Percentiles rank a stretch among this genome's conserved stretches.
Conservation (phyloP, 2,888 invertebrate species). For the Caenorhabditis wallacei region DNA sequence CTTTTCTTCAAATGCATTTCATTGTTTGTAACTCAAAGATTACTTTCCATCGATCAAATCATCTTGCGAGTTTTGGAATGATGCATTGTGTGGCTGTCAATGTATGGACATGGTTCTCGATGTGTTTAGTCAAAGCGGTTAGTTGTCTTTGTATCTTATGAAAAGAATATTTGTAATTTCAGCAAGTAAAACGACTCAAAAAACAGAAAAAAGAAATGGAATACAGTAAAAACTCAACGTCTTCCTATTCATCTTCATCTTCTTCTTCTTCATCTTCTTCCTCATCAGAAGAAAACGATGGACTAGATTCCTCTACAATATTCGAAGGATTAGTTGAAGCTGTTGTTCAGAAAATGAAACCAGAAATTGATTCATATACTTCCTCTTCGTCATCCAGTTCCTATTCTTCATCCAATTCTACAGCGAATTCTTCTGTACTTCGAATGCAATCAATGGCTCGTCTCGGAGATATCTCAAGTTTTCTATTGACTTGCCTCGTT, state of each 20-base stretch:
- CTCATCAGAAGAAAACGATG: slow-evolving; percentile 33
- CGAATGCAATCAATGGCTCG: slow-evolving; percentile 63
- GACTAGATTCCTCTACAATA: slow-evolving; percentile 10
- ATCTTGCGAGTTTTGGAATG: slow-evolving; percentile 78
- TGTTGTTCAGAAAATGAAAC: slow-evolving; percentile 21
- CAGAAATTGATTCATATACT: not conserved
- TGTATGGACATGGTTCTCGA: slow-evolving; percentile 82
- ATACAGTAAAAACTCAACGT: slow-evolving; percentile 25
- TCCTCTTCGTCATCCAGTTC: not conserved
- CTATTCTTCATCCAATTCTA: not conserved
- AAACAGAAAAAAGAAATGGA: slow-evolving; percentile 50
- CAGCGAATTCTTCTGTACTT: slow-evolving; percentile 10
- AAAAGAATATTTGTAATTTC: not conserved
- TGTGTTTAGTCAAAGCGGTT: slow-evolving; percentile 80
- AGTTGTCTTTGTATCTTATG: not conserved
- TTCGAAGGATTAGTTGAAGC: slow-evolving; percentile 28
- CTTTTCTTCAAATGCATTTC: slow-evolving; percentile 83
- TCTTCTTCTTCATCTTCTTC: slow-evolving; percentile 46
- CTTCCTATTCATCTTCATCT: slow-evolving; percentile 15
- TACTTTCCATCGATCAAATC: slow-evolving; percentile 71
- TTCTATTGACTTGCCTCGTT: slow-evolving; percentile 80
- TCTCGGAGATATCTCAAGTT: slow-evolving; percentile 81
- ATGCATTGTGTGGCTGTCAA: slow-evolving; percentile 82
- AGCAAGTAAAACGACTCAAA: slow-evolving; percentile 54
- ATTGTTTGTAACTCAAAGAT: slow-evolving; percentile 83